These are phyloP conservation scores for Meiosimyza platycephala DNA, from an alignment of 2,888 invertebrate species.

Conservation along the genomic window DNA sequence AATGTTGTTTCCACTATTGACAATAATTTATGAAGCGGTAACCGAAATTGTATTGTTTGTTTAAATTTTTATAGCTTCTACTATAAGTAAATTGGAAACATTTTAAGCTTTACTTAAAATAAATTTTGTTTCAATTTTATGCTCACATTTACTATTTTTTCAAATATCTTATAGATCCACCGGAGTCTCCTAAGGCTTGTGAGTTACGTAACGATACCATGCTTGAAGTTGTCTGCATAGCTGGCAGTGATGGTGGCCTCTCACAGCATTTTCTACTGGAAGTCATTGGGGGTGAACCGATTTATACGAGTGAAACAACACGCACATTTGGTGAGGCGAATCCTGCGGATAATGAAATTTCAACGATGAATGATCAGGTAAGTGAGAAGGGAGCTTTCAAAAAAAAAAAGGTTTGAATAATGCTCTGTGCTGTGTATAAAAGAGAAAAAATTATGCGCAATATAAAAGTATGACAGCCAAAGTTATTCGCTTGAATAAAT, in stretches of 20 bases:
- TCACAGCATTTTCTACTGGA: slow-evolving; percentile 86
- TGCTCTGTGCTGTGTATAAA: too few species aligned
- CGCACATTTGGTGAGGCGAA: slow-evolving; percentile 61
- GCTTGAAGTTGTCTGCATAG: slow-evolving; percentile 78
- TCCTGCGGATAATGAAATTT: slow-evolving; percentile 71
- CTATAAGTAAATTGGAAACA: too few species aligned
- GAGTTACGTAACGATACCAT: slow-evolving; percentile 76
- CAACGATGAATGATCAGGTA: slow-evolving; percentile 76
- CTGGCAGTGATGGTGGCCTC: slow-evolving; percentile 85
- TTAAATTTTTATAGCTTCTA: too few species aligned
- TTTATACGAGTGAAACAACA: slow-evolving; percentile 69
- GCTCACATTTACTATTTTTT: neutral
- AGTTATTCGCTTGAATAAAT: too few species aligned
- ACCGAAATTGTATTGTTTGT: too few species aligned
- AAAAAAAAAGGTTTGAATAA: too few species aligned
- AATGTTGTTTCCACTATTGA: too few species aligned
- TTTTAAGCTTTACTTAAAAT: neutral
- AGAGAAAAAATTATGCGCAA: too few species aligned
- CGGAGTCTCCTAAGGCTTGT: slow-evolving; percentile 82
- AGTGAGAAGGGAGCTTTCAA: slow-evolving; percentile 43
- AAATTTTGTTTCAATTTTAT: neutral
- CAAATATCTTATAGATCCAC: slow-evolving; percentile 72
- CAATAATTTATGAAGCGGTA: too few species aligned
- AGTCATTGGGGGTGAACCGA: slow-evolving; percentile 74
- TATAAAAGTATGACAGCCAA: too few species aligned